A percentile compares a stretch with the other conserved stretches of the same genome.
phyloP scores from a whole-genome alignment of 1,140 invertebrate species.

The Heliconius eleuchia region DNA sequence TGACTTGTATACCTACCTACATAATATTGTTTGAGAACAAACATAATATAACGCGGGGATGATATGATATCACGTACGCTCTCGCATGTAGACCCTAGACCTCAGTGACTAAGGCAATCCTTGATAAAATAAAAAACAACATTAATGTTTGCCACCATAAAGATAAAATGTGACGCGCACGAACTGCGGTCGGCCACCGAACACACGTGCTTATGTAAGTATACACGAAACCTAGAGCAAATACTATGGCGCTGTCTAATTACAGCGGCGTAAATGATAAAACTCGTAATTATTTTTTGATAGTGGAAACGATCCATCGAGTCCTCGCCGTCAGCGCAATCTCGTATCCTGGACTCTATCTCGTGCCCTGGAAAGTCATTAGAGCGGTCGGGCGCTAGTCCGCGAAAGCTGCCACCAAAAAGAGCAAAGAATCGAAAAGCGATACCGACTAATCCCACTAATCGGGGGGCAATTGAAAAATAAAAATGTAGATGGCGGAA shows the following conservation, averaged over 20 bases:
- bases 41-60: constrained; percentile 66
- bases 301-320: constrained; percentile 51
- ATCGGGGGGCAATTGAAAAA: constrained; percentile 82
- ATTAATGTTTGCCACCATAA: constrained; percentile 72
- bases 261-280: constrained; percentile 63
- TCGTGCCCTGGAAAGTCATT: constrained; percentile 50
- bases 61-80: constrained; percentile 62
- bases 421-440: constrained; percentile 78
- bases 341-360: constrained; percentile 29
- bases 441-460: constrained; percentile 80
- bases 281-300: constrained; percentile 60
- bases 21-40: constrained; percentile 55
- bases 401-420: constrained; percentile 75
- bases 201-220: constrained; percentile 60
- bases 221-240: constrained; percentile 57
- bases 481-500: constrained; percentile 82
- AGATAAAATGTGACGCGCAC: constrained; percentile 68
- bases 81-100: constrained; percentile 55
- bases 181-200: constrained; percentile 60
- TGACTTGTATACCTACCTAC: constrained; percentile 21
- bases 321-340: constrained; percentile 45
- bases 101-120: constrained; percentile 67
- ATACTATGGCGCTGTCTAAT: constrained; percentile 63
- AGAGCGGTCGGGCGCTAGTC: constrained; percentile 62
- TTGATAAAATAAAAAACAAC: constrained; percentile 76